These are phyloP conservation scores for Diplazon laetatorius DNA, from an alignment of 2,888 invertebrate genomes.

Conservation along the genomic window DNA sequence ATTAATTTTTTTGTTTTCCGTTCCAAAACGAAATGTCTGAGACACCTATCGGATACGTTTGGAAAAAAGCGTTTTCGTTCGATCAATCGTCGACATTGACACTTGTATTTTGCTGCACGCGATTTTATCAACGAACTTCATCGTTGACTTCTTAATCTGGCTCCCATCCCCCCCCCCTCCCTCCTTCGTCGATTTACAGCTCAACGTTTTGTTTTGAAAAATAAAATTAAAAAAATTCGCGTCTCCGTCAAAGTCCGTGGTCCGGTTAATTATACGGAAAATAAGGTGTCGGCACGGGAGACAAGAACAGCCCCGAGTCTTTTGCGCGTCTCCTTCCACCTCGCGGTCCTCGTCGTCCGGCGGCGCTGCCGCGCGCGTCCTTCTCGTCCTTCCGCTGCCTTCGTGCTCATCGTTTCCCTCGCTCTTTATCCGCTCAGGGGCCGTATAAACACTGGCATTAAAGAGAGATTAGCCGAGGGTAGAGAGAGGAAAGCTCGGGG, in stretches of 20 bases:
- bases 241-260: slow-evolving; percentile 42
- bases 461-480: slow-evolving; percentile 51
- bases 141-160: slow-evolving; percentile 27
- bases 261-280: slow-evolving; percentile 66
- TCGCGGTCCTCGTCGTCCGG: slow-evolving; percentile 12
- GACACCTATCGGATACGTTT: not conserved
- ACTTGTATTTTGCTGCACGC: slow-evolving; percentile 62
- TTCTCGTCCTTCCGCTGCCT: slow-evolving; percentile 26
- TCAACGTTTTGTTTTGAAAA: slow-evolving; percentile 62
- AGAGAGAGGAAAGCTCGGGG: slow-evolving; percentile 43
- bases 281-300: slow-evolving; percentile 51
- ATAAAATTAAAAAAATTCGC: no score
- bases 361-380: slow-evolving; percentile 15
- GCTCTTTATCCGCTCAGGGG: slow-evolving; percentile 51
- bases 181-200: no score
- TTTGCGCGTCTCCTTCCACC: slow-evolving; percentile 12
- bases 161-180: slow-evolving; percentile 36
- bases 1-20: no score
- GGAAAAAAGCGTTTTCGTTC: not conserved
- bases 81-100: slow-evolving; percentile 12
- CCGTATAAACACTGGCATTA: slow-evolving; percentile 56
- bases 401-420: slow-evolving; percentile 32
- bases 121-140: slow-evolving; percentile 68
- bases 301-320: slow-evolving; percentile 39
- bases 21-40: not conserved